Base-by-base conservation (phyloP, 2,113 vertebrate species). In the Oreochromis aureus region DNA sequence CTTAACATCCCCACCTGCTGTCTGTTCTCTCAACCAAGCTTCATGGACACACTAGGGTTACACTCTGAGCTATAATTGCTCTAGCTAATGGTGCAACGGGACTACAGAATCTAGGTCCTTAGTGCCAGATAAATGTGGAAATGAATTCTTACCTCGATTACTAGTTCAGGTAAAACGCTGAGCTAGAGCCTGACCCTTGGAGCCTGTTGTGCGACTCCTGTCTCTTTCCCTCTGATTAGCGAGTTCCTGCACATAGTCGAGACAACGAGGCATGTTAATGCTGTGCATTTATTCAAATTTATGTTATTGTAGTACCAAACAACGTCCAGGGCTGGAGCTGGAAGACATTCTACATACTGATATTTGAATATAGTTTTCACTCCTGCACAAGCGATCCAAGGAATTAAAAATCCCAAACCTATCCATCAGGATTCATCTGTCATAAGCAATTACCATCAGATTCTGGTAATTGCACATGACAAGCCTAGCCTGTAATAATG, bases 371-470 rank as follows among this genome's bases (percentile, higher is more conserved):
- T 51, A 39, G 16, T 41, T 59, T 86, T 81, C 46, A 85, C 63
- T 24, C 6, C 56, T 22, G 27, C 32, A 80, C 6, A 48, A 81
- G 56, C 81, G 82, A 63, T 15, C 6, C 30, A 18, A 80, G 39
- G 30, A 81, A 88, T 69, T 76, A 32, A 39, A 53, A 87, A 89
- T 89, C 69, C 84, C 89, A 90, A 93, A 34, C 48, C 27, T 81
- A 81, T 92, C 83, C 66, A 86, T 93, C 90, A 93, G 80, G 86
- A 86, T 87, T 90, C 84, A 78, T 86, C 82, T 58, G 86, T 92
- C 91, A 88, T 46, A 56, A 36, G 44, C 53, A 89, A 63, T 93
- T 91, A 87, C 59, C 56, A 85, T 94, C 87, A 82, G 58, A 80
- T 34, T 11, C 69, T 80, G 55, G 55, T 91, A 94, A 94, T 91